Conservation (phyloP, 1,140 invertebrate species). For the Goniozus legneri region DNA sequence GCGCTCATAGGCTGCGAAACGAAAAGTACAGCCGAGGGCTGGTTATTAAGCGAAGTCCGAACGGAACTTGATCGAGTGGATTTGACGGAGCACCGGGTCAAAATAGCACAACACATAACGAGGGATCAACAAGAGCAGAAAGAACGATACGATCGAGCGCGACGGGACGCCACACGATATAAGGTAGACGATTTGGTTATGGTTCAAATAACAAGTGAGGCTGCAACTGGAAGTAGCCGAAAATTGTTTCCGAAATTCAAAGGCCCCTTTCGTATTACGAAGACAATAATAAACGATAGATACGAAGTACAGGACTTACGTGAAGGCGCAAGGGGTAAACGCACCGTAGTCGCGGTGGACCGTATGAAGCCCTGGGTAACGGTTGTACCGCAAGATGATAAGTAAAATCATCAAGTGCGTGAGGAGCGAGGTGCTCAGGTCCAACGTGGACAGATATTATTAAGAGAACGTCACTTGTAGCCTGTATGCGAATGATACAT, state of each 20-base stretch:
- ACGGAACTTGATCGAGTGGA: no score
- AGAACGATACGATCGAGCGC: background rate
- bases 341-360: conserved; percentile 1
- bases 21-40: background rate
- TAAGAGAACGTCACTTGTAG: no score
- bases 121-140: background rate
- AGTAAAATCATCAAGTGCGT: no score
- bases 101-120: background rate
- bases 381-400: no score
- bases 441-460: no score
- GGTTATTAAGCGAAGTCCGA: no score
- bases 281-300: background rate
- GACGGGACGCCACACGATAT: background rate
- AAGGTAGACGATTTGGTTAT: background rate
- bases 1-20: background rate
- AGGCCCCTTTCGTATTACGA: background rate
- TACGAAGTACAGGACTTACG: conserved; percentile 1
- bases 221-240: background rate
- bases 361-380: conserved; percentile 1
- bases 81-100: no score
- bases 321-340: background rate
- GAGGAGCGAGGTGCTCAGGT: no score
- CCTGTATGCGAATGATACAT: no score
- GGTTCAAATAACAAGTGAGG: conserved; percentile 2
- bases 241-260: background rate